Evolutionary conservation across 2,113 vertebrate species (phyloP), one percentile per base, ranked within the genome.

Genomic region (Upupa epops): DNA sequence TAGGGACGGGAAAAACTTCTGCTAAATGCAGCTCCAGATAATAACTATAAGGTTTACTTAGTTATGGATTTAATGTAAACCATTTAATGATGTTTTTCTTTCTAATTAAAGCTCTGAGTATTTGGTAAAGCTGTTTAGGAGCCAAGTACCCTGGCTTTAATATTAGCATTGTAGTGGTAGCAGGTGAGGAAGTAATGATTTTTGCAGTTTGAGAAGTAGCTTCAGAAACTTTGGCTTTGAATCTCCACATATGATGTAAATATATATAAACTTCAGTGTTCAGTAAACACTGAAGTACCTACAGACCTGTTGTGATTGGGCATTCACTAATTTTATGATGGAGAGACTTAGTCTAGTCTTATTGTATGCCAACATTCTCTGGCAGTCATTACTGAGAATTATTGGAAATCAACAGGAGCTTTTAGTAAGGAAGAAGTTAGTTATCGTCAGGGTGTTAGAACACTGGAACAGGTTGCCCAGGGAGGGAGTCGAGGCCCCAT

Each of bases 1-100:
- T 80, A 76, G 77, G 74, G 77, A 31, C 82, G 56, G 46, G n/a
- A 34, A 94, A 77, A 91, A 95, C 31, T 70, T 92, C 36, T 83
- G 48, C 61, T 87, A 85, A 85, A 65, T 13, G 34, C 56, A 88
- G 78, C 72, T 90, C 76, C 42, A 88, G 31, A 64, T 76, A 85
- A 12, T 77, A 83, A 71, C 71, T 83, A 17, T 80, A 58, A 80
- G 20, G 31, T 56, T 94, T 79, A 65, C 75, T 83, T 81, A 74
- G 64, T 36, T 80, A 13, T 64, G 56, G n/a, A 71, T 34, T 85
- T 83, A 63, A 82, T 89, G 58, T 89, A 83, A 96, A 88, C 48
- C 6, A 61, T 89, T 81, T 78, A 81, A 72, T 89, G 32, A 56
- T 65, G 16, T 18, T 92, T 66, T 93, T 82, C 22, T 91, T 88